Conservation (phyloP, 1,140 invertebrate species). For the Anastrepha obliqua region DNA sequence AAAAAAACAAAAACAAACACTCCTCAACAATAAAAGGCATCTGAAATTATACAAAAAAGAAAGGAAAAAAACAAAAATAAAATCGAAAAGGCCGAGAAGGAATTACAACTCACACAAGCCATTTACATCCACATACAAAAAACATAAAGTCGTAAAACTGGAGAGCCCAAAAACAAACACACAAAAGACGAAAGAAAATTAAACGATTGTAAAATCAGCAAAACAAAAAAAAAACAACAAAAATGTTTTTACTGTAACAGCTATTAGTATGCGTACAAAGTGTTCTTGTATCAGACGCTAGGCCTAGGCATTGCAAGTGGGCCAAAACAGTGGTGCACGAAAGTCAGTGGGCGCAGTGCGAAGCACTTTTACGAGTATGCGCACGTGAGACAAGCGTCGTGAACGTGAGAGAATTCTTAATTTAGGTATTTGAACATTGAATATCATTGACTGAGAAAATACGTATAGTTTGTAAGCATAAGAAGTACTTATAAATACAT, state of each 20-base stretch:
- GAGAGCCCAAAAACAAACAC: neutral
- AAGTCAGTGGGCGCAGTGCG: neutral
- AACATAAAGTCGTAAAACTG: neutral
- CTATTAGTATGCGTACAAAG: neutral
- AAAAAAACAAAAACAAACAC: neutral
- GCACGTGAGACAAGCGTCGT: neutral
- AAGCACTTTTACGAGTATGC: neutral
- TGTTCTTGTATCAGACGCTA: neutral
- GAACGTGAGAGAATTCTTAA: slow-evolving; percentile 21
- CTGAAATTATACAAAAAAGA: slow-evolving; percentile 35
- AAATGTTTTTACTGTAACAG: neutral
- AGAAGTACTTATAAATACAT: slow-evolving; percentile 45
- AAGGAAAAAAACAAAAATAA: neutral
- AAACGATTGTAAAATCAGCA: neutral
- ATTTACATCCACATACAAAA: slow-evolving; percentile 32
- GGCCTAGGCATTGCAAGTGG: neutral
- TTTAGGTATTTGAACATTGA: slow-evolving; percentile 55
- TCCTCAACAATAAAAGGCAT: slow-evolving; percentile 9
- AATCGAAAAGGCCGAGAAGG: neutral
- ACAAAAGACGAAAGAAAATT: neutral
- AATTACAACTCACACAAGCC: neutral
- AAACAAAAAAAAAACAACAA: neutral
- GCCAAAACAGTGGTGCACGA: slow-evolving; percentile 15
- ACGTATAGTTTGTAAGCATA: slow-evolving; percentile 40
- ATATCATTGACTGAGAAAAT: slow-evolving; percentile 59